A percentile compares a stretch with the other conserved stretches of the same genome.
Evolutionary conservation across 2,888 invertebrate genomes (phyloP).

Genomic region (Hydroisotoma schaefferi): DNA sequence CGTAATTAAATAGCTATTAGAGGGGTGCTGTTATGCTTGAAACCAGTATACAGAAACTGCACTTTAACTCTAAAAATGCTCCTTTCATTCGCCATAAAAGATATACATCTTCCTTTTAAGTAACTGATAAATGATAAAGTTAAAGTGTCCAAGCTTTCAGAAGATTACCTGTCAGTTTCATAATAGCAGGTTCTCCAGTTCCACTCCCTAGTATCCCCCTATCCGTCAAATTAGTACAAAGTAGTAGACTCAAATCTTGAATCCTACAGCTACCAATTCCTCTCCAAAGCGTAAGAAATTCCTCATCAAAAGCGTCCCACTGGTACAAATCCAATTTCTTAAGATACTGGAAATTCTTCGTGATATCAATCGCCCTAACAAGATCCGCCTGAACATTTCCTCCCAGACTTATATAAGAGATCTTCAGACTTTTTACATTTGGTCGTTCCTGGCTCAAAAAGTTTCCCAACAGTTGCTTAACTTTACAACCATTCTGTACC

Average conservation of each 20-base stretch:
- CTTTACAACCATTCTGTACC: conserved; percentile 2
- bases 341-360: conserved; percentile 27
- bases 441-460: conserved; percentile 10
- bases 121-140: too few relatives aligned
- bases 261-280: conserved; percentile 17
- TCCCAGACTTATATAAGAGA: conserved; percentile 27
- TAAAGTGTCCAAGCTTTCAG: too few relatives aligned
- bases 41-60: too few relatives aligned
- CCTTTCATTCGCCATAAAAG: too few relatives aligned
- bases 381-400: conserved; percentile 22
- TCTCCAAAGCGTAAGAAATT: conserved; percentile 24
- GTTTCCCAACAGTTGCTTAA: conserved; percentile 6
- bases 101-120: too few relatives aligned
- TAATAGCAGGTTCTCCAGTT: conserved; percentile 14
- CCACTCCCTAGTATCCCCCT: conserved; percentile 24
- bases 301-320: conserved; percentile 35
- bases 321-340: conserved; percentile 28
- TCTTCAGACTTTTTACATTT: conserved; percentile 25
- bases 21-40: too few relatives aligned
- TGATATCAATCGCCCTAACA: conserved; percentile 22
- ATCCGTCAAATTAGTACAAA: conserved; percentile 28
- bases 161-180: conserved; percentile 22
- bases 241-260: conserved; percentile 22
- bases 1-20: too few relatives aligned
- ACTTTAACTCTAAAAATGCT: too few relatives aligned